phyloP scores from a whole-genome alignment of 1,140 invertebrate species.

The Caenorhabditis tropicalis region DNA sequence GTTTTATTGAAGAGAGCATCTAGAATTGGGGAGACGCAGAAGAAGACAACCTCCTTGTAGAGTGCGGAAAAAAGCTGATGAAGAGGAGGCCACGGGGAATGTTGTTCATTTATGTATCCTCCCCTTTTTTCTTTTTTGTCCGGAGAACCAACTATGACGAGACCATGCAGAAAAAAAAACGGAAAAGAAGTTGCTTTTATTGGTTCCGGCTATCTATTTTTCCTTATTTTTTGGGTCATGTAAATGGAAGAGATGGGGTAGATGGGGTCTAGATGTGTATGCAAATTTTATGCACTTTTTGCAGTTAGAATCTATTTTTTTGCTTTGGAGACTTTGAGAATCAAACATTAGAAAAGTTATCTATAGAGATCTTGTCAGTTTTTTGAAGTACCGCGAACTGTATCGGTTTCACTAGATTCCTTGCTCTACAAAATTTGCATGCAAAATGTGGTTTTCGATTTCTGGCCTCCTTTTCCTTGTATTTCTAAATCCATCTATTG shows the following conservation, averaged over 20 bases:
- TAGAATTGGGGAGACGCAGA: background rate
- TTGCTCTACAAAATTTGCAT: no score
- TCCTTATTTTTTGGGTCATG: background rate
- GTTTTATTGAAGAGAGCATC: background rate
- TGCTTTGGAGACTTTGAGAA: no score
- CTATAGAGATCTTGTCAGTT: no score
- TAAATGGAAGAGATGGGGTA: background rate
- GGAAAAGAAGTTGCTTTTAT: background rate
- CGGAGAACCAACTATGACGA: background rate
- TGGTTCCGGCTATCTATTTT: constrained; percentile 15
- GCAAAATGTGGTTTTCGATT: no score
- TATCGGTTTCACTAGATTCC: no score
- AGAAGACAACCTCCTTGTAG: background rate
- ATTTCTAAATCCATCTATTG: no score
- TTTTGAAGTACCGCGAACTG: no score
- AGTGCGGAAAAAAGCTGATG: background rate
- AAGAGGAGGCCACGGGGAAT: background rate
- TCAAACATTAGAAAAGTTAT: no score
- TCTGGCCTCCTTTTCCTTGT: no score
- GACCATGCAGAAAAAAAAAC: background rate
- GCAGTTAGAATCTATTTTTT: no score
- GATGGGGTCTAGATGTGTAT: background rate
- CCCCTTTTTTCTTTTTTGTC: no score
- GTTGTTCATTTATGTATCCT: constrained; percentile 35
- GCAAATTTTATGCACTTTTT: background rate